Percentiles rank a stretch among this genome's conserved stretches.
These are phyloP conservation scores for Schizothorax lantsangensis DNA, from an alignment of 2,797 vertebrate species.

Conservation along the genomic window DNA sequence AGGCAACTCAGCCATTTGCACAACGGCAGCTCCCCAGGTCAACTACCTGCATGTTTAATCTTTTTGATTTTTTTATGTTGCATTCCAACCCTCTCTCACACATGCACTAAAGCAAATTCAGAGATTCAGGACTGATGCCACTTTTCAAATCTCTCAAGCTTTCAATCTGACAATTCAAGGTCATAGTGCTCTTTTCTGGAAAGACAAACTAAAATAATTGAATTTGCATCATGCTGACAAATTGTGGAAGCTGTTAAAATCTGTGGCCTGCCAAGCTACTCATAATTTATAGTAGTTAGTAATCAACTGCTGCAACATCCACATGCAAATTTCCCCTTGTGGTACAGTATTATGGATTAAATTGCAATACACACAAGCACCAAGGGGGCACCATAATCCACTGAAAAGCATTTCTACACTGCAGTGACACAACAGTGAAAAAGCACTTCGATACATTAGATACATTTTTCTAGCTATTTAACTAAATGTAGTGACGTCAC, in stretches of 20 bases:
- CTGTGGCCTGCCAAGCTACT: neutral
- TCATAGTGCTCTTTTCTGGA: slow-evolving; percentile 15
- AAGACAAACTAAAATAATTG: slow-evolving; percentile 31
- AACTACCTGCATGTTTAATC: slow-evolving; percentile 46
- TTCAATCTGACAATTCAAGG: slow-evolving; percentile 29
- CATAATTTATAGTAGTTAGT: neutral
- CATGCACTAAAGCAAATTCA: slow-evolving; percentile 39
- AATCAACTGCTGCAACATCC: neutral
- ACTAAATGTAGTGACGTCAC: neutral
- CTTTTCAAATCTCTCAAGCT: slow-evolving; percentile 41
- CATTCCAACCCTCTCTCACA: neutral
- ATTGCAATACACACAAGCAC: neutral
- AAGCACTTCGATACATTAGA: neutral
- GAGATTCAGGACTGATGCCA: slow-evolving; percentile 17
- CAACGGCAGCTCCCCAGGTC: slow-evolving; percentile 27
- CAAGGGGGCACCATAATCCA: neutral
- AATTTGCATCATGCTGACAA: neutral
- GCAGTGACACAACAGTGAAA: neutral
- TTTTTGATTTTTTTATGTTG: slow-evolving; percentile 21
- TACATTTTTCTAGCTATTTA: neutral
- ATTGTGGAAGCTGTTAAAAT: neutral
- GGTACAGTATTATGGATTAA: neutral
- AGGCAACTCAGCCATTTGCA: slow-evolving; percentile 63
- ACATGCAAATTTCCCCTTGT: neutral
- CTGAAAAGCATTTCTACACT: neutral